Percentiles rank a stretch among this genome's conserved stretches.
These are phyloP conservation scores for Procambarus clarkii DNA, from an alignment of 1,140 invertebrate species.

Conservation along the genomic window DNA sequence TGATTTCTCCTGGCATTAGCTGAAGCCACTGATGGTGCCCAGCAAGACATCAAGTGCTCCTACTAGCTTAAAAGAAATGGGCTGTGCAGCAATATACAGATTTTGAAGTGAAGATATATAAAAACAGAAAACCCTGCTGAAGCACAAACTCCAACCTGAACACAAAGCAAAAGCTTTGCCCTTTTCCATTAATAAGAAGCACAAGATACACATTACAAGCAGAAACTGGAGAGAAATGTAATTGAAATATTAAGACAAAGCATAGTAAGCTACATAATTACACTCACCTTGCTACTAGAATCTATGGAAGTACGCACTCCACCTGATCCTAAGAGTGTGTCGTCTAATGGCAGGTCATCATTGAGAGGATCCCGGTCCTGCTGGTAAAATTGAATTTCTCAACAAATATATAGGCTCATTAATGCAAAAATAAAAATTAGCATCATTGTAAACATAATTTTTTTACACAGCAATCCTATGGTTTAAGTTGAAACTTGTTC, in stretches of 20 bases:
- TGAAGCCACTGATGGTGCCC: not conserved
- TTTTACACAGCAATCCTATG: not conserved
- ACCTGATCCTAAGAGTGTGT: constrained; percentile 32
- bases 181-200: not conserved
- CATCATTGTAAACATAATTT: not conserved
- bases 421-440: too few species aligned
- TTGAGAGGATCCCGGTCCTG: constrained; percentile 52
- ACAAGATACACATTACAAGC: not conserved
- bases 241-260: not conserved
- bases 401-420: too few species aligned
- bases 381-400: not conserved
- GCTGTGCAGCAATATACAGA: not conserved
- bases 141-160: not conserved
- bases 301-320: constrained; percentile 52
- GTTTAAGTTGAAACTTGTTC: too few species aligned
- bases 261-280: not conserved
- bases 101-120: not conserved
- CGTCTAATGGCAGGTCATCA: constrained; percentile 50
- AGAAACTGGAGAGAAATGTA: not conserved
- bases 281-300: constrained; percentile 49
- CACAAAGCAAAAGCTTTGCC: not conserved
- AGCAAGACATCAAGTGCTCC: not conserved
- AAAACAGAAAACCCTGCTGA: not conserved
- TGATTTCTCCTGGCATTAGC: not conserved
- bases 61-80: not conserved